phyloP scores from a whole-genome alignment of 1,140 invertebrate species.

The Euura lappo region DNA sequence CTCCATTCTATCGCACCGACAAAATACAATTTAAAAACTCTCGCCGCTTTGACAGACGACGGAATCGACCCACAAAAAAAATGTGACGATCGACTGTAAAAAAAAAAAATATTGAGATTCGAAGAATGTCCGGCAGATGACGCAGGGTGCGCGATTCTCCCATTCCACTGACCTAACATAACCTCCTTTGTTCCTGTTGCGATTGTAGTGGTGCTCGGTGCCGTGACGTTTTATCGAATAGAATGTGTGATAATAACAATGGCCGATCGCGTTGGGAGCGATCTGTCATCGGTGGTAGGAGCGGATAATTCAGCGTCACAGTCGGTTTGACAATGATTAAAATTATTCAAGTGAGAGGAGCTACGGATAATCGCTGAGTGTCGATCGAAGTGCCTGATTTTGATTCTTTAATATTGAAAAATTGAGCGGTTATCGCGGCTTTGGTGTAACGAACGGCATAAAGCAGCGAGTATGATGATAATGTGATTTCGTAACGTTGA shows the following conservation, averaged over 20 bases:
- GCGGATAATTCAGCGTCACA: too few relatives aligned
- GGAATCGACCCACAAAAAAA: too few relatives aligned
- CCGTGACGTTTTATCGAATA: slow-evolving; percentile 8
- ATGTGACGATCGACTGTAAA: too few relatives aligned
- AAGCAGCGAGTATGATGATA: too few relatives aligned
- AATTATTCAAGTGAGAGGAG: too few relatives aligned
- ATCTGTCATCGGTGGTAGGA: slow-evolving; percentile 21
- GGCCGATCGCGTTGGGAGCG: slow-evolving; percentile 41
- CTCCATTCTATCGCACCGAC: slow-evolving; percentile 62
- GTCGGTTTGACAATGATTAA: too few relatives aligned
- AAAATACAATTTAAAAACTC: too few relatives aligned
- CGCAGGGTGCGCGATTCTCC: background rate
- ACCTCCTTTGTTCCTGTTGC: slow-evolving; percentile 9
- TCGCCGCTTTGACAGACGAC: too few relatives aligned
- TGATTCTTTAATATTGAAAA: background rate
- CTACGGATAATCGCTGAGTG: slow-evolving; percentile 19
- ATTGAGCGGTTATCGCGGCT: background rate
- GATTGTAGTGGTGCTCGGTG: background rate
- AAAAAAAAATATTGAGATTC: too few relatives aligned
- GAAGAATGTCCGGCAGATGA: background rate
- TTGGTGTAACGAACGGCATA: too few relatives aligned
- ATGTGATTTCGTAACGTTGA: too few relatives aligned
- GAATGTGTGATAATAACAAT: slow-evolving; percentile 33
- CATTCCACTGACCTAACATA: slow-evolving; percentile 6
- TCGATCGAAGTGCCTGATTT: slow-evolving; percentile 16